A percentile compares a stretch with the other conserved stretches of the same genome.
phyloP scores from a whole-genome alignment of 2,888 invertebrate species.

The Enoplolaimus lenunculus region DNA sequence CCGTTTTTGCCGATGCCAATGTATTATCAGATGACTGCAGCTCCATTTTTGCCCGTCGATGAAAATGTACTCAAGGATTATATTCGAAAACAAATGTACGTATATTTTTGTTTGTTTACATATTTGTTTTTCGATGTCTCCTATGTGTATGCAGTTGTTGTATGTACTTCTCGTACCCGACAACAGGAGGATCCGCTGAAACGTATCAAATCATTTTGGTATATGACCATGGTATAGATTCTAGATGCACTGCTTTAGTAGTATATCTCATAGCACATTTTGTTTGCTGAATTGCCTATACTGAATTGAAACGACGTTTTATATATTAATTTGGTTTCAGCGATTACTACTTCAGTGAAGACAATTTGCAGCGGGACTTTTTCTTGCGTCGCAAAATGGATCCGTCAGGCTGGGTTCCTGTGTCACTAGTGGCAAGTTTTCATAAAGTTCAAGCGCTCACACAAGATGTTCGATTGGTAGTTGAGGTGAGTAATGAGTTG shows the following conservation, averaged over 20 bases:
- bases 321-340: slow-evolving; percentile 49
- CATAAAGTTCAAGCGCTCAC: slow-evolving; percentile 78
- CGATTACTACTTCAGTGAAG: slow-evolving; percentile 96
- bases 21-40: not conserved
- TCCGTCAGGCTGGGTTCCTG: slow-evolving; percentile 74
- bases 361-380: slow-evolving; percentile 85
- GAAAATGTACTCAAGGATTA: slow-evolving; percentile 35
- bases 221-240: no score
- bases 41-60: slow-evolving; percentile 21
- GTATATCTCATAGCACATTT: no score
- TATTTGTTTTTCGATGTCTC: no score
- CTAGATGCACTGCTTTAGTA: no score
- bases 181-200: no score
- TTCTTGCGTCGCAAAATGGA: slow-evolving; percentile 95
- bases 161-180: no score
- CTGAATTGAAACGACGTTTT: no score
- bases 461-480: slow-evolving; percentile 63
- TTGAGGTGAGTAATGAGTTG: slow-evolving; percentile 50
- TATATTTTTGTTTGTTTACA: no score
- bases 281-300: no score
- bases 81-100: slow-evolving; percentile 38
- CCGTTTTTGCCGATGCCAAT: slow-evolving; percentile 12
- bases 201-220: no score
- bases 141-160: no score
- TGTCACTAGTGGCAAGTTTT: slow-evolving; percentile 85